Conservation (phyloP, 2,797 vertebrate genomes). For the Mico argentatus region DNA sequence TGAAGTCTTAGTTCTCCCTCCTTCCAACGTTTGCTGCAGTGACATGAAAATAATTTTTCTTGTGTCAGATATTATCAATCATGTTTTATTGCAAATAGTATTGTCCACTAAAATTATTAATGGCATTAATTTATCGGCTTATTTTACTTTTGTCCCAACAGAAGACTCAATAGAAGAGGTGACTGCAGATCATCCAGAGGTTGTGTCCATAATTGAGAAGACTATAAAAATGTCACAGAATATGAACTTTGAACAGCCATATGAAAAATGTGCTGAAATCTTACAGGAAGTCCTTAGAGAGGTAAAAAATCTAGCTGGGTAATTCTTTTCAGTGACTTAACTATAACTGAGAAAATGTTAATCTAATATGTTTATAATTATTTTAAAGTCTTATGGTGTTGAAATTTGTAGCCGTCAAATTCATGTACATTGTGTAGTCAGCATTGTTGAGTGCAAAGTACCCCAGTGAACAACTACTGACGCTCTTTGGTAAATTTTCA, state of each 20-base stretch:
- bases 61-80: not conserved
- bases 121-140: not conserved
- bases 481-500: not conserved
- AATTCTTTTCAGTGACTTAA: conserved; percentile 6
- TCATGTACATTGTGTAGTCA: not conserved
- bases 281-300: conserved; percentile 85
- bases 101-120: not conserved
- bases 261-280: conserved; percentile 83
- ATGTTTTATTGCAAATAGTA: not conserved
- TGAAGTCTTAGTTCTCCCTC: not conserved
- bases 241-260: conserved; percentile 70
- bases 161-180: conserved; percentile 79
- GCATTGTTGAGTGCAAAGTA: not conserved
- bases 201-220: conserved; percentile 85
- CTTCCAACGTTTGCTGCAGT: not conserved
- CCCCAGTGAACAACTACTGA: not conserved
- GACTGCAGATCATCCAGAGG: conserved; percentile 90
- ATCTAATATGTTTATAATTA: not conserved
- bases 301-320: conserved; percentile 80
- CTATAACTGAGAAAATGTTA: not conserved
- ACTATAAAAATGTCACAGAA: conserved; percentile 81
- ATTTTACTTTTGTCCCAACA: not conserved
- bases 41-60: not conserved
- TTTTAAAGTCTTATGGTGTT: not conserved
- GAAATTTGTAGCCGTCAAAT: not conserved